Evolutionary conservation across 2,888 invertebrate species (phyloP), one percentile per base, ranked within the genome.

Genomic region (Ophonus ardosiacus): DNA sequence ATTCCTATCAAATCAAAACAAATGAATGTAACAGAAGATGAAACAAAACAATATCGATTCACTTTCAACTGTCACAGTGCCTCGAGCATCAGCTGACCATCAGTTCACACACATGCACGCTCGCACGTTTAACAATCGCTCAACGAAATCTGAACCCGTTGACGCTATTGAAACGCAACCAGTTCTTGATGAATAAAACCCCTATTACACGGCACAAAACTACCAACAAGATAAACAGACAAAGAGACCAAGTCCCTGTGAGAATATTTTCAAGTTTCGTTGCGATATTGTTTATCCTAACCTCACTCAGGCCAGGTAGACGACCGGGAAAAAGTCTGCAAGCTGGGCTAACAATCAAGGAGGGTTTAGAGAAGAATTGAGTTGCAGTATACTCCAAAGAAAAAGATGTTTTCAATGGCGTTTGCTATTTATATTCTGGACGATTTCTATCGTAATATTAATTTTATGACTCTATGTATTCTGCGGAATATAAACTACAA

Each of bases 321-420:
- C 21, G 40, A 57, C 57, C 24, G 17, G 57, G 24, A 63, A 65
- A 81, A 61, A 61, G 65, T 40, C 24, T 43, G 81, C 78, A 78
- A 57, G 57, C 17, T 24, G 76, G 56, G 56, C 17, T 24, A 57
- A 78, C 78, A 57, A 57, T 43, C 43, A 18, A 3, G 63, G 21
- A 80, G 51, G 40, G n/a, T 76, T 71, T 40, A 51, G 84, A 15
- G 78, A 78, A 3, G 43, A 61, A 65, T 56, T 24, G 84, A 63
- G 63, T 18, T 84, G 78, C 84, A 84, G 84, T 84, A 76, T 13
- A 61, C 10, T 31, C 13, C 8, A 83, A 83, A 84, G 76, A 24
- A 31, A 31, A 31, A 31, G 31, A 31, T 5, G n/a, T 31, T 31
- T 5, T 31, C 15, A n/a, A 4, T 68, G 18, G 1, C 63, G 13